Base-by-base conservation (phyloP, 2,888 invertebrate genomes). In the Margaritifera margaritifera region DNA sequence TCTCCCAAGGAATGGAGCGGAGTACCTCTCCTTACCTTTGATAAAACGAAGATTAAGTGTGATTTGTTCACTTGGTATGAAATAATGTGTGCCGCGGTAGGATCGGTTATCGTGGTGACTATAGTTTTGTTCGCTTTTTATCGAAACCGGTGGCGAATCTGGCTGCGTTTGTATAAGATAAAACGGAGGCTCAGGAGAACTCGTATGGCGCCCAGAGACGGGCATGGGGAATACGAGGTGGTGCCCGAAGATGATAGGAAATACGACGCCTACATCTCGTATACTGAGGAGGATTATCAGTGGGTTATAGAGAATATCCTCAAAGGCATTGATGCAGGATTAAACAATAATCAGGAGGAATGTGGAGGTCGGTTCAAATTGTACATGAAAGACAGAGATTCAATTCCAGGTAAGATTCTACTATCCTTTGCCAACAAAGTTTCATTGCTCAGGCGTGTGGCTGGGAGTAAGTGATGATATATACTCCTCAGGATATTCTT, bases 31-130 rank as follows among this genome's bases (percentile, higher is more conserved):
- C 64, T 81, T 11, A 73, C 77, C 2, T 85, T 81, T 61, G 75
- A 78, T 56, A 70, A 73, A 52, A 71, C 64, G 5, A 77, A 80
- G 57, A 82, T 84, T 15, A 79, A 81, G 61, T 85, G 85, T 66
- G 25, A 73, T 0, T 72, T 75, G 56, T 79, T 72, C 52, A 73
- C 78, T 1, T 68, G 72, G 68, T 72, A 74, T 15, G 62, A 56
- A n/a, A 79, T 84, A 4, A 54, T 74, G 6, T 66, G 71, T 0
- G 65, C 68, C 11, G 68, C 69, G 25, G 69, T 54, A 1, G 67
- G 64, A 22, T 72, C 66, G 0, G 62, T 78, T 11, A 1, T 81
- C 0, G 6, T 82, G 2, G 64, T 75, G 0, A 22, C 75, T 2
- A 59, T 78, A 15, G 59, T 71, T 15, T 64, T 62, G 1, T 20